Conservation (phyloP, 2,888 invertebrate genomes). For the Pelosia muscerda region DNA sequence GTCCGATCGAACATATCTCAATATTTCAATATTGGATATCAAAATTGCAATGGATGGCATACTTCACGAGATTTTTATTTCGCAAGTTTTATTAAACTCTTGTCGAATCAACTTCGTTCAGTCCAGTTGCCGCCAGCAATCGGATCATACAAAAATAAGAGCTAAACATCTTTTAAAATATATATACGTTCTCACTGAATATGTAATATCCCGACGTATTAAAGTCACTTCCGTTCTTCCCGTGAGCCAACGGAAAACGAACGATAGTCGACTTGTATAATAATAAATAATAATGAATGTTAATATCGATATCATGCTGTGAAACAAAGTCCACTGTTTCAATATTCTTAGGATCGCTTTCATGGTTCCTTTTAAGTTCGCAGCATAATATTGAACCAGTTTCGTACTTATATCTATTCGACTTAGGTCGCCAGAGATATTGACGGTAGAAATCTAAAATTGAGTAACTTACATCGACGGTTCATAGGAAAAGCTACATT, state of each 20-base stretch:
- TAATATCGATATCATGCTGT: slow-evolving; percentile 55
- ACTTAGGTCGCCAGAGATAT: slow-evolving; percentile 31
- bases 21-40: background rate
- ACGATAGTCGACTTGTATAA: slow-evolving; percentile 62
- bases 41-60: background rate
- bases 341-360: background rate
- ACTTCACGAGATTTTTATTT: background rate
- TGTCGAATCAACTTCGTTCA: background rate
- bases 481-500: background rate
- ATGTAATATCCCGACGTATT: slow-evolving; percentile 41
- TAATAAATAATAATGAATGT: slow-evolving; percentile 55
- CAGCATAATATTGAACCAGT: slow-evolving; percentile 44
- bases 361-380: slow-evolving; percentile 1
- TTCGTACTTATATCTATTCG: slow-evolving; percentile 20
- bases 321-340: slow-evolving; percentile 19
- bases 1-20: background rate
- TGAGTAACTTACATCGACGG: background rate
- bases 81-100: background rate
- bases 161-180: background rate
- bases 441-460: background rate
- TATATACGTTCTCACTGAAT: background rate
- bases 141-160: background rate
- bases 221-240: slow-evolving; percentile 56
- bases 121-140: background rate
- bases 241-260: slow-evolving; percentile 69